Percentiles rank a stretch among this genome's conserved stretches.
Evolutionary conservation across 2,888 invertebrate species (phyloP).

Genomic region (Chirona hameri): DNA sequence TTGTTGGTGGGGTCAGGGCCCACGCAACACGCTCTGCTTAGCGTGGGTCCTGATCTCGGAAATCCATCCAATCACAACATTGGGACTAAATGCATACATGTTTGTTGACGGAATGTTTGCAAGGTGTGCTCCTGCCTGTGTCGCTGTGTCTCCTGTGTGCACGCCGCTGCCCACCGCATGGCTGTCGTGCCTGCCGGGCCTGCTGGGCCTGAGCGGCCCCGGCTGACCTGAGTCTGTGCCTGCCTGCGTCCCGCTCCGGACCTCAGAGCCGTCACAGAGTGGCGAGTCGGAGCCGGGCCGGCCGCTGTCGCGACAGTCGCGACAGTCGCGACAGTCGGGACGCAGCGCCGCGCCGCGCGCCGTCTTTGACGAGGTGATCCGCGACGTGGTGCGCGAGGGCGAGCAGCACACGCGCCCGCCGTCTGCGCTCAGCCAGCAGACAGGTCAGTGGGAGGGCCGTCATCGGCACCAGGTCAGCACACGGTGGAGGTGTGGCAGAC

Average conservation of each 20-base stretch:
- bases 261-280: not conserved
- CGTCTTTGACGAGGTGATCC: conserved; percentile 41
- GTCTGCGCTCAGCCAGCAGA: conserved; percentile 34
- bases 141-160: not conserved
- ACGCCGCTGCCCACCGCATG: not conserved
- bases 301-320: conserved; percentile 24
- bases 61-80: no score
- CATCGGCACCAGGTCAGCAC: no score
- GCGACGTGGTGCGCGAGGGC: conserved; percentile 28
- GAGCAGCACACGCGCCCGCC: not conserved
- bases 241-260: not conserved
- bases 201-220: not conserved
- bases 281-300: not conserved
- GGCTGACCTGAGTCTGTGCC: not conserved
- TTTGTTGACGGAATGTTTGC: no score
- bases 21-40: no score
- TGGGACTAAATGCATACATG: no score
- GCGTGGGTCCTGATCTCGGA: no score
- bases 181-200: not conserved
- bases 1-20: no score
- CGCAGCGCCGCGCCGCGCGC: conserved; percentile 39
- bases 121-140: no score
- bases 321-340: conserved; percentile 31
- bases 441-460: conserved; percentile 13
- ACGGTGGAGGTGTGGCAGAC: no score